Evolutionary conservation across 2,888 invertebrate genomes (phyloP), one percentile per base, ranked within the genome.

Genomic region (Drosophila anomalata): DNA sequence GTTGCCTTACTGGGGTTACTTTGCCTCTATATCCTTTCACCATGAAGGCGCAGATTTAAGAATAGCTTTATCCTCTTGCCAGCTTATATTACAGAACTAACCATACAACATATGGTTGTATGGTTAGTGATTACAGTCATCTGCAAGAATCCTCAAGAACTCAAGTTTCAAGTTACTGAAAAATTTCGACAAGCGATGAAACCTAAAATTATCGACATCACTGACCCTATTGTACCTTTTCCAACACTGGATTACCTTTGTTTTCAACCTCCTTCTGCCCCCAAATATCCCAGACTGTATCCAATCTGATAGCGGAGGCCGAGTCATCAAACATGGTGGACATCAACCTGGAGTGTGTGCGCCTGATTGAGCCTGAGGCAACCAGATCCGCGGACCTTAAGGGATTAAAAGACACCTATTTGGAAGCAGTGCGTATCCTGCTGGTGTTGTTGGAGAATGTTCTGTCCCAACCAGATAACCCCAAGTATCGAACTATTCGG

Each of bases 401-500:
- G 79, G 54, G 67, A 89, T 83, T 87, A 33, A 85, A 80, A 72
- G 83, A 87, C 62, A 76, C 82, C 5, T 92, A 91, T 75, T 73
- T 91, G 11, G 90, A 90, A 53, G 91, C 90, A 8, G 88, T 89
- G n/a, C 90, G 90, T 46, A 89, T 92, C 66, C 72, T 92, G 31
- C 70, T 92, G 9, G 80, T 90, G 44, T 73, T 92, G 20, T 72
- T 92, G 29, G 90, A 92, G 53, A 92, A 92, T 79, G 84, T 92
- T 41, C 82, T 92, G 12, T 88, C 78, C 12, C 90, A 92, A 60
- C 92, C 92, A 4, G 77, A 78, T 2, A 91, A 92, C 67, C 59
- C 71, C 0, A 92, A 91, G 78, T 92, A 87, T 77, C 90, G 92
- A 2, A 88, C 83, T 8, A 90, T 92, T 57, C 88, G 90, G 4